Conservation (phyloP, 1,140 invertebrate species). For the Centruroides sculpturatus region DNA sequence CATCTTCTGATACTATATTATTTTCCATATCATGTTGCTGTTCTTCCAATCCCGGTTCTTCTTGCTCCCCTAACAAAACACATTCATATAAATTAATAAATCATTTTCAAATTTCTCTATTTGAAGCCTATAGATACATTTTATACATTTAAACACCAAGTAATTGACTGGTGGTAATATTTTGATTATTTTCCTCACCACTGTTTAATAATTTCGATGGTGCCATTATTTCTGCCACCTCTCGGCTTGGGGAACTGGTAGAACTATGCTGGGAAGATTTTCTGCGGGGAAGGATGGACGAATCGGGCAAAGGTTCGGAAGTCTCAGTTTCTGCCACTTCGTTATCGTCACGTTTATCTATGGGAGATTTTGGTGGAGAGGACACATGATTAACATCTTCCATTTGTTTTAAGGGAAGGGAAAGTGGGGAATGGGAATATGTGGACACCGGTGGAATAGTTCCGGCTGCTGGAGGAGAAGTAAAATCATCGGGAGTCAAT, state of each 20-base stretch:
- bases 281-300: not conserved
- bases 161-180: too few relatives aligned
- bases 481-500: conserved; percentile 79
- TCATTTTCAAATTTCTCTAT: too few relatives aligned
- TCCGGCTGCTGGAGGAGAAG: conserved; percentile 33
- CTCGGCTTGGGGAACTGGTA: conserved; percentile 51
- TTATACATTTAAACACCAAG: too few relatives aligned
- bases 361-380: not conserved
- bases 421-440: not conserved
- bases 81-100: too few relatives aligned
- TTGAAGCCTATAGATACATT: too few relatives aligned
- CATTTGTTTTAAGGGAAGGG: conserved; percentile 30
- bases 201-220: conserved; percentile 20
- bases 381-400: conserved; percentile 44
- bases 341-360: not conserved
- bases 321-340: not conserved
- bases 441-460: not conserved
- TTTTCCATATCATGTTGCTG: too few relatives aligned
- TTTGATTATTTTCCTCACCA: not conserved
- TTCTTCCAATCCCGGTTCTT: too few relatives aligned
- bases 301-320: not conserved
- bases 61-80: too few relatives aligned
- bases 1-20: too few relatives aligned
- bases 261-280: conserved; percentile 17
- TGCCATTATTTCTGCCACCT: conserved; percentile 63